Conservation (phyloP, 1,140 invertebrate genomes). For the Chrysoperla carnea region DNA sequence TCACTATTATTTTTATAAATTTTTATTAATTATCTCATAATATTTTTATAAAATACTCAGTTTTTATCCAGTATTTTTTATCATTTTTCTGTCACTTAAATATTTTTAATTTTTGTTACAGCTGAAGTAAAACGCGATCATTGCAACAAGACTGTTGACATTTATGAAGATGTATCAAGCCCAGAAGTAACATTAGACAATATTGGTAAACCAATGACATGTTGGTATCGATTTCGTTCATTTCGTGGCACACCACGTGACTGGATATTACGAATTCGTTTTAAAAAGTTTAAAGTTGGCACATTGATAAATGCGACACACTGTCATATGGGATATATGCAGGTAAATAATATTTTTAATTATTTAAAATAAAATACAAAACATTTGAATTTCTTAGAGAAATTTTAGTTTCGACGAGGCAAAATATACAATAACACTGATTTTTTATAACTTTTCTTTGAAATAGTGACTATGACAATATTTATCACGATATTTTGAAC, state of each 20-base stretch:
- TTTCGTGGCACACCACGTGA: conserved; percentile 66
- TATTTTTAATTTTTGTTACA: conserved; percentile 23
- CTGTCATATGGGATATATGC: conserved; percentile 70
- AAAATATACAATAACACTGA: no score
- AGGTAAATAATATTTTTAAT: conserved; percentile 34
- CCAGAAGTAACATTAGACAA: conserved; percentile 68
- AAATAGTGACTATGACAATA: no score
- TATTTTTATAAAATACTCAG: no score
- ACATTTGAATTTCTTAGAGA: no score
- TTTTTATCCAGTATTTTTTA: no score
- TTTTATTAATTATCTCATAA: no score
- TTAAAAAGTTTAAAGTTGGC: conserved; percentile 85
- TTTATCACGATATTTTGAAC: no score
- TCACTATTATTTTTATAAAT: no score
- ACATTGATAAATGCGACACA: conserved; percentile 67
- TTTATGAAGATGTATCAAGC: conserved; percentile 76
- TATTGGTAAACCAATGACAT: conserved; percentile 65
- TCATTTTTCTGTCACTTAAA: no score
- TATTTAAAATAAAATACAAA: no score
- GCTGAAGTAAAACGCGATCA: conserved; percentile 51
- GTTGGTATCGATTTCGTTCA: conserved; percentile 73
- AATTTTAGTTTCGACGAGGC: no score
- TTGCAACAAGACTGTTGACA: conserved; percentile 84
- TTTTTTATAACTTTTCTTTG: no score
- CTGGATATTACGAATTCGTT: conserved; percentile 74